Conservation (phyloP, 2,797 vertebrate species). For the Lophius americanus region DNA sequence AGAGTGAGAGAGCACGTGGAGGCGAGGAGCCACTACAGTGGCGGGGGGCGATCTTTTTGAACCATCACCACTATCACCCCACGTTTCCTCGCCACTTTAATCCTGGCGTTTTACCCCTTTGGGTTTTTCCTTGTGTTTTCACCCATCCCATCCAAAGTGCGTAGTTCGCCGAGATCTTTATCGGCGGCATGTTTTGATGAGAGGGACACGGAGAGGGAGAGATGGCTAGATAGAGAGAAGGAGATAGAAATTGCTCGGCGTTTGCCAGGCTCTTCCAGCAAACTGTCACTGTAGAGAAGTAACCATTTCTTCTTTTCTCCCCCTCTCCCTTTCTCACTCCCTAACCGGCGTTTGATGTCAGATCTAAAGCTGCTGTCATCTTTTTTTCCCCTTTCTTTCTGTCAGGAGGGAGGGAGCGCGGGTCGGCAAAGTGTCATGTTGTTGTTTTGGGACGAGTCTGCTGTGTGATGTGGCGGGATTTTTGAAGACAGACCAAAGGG, state of each 20-base stretch:
- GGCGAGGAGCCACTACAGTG: constrained; percentile 53
- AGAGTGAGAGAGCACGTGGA: constrained; percentile 53
- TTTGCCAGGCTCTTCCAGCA: constrained; percentile 72
- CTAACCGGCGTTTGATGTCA: constrained; percentile 76
- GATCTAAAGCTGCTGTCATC: constrained; percentile 81
- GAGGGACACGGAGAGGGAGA: constrained; percentile 45
- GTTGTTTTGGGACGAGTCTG: constrained; percentile 76
- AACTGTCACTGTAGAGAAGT: constrained; percentile 77
- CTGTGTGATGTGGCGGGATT: constrained; percentile 75
- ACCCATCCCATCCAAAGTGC: constrained; percentile 70
- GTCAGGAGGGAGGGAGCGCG: constrained; percentile 65
- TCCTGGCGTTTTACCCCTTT: constrained; percentile 72
- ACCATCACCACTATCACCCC: constrained; percentile 62
- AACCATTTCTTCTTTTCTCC: constrained; percentile 46
- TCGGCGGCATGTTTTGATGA: constrained; percentile 78
- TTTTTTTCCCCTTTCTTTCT: constrained; percentile 53
- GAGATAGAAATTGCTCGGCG: constrained; percentile 44
- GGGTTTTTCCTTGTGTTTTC: constrained; percentile 75
- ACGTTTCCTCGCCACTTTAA: constrained; percentile 74
- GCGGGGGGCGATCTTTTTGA: constrained; percentile 68
- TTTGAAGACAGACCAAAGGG: constrained; percentile 76
- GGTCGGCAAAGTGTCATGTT: constrained; percentile 77
- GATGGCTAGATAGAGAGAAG: constrained; percentile 57
- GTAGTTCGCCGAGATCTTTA: constrained; percentile 74
- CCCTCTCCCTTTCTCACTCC: constrained; percentile 59